phyloP scores from a whole-genome alignment of 1,140 invertebrate genomes.

The Drosophila azteca region DNA sequence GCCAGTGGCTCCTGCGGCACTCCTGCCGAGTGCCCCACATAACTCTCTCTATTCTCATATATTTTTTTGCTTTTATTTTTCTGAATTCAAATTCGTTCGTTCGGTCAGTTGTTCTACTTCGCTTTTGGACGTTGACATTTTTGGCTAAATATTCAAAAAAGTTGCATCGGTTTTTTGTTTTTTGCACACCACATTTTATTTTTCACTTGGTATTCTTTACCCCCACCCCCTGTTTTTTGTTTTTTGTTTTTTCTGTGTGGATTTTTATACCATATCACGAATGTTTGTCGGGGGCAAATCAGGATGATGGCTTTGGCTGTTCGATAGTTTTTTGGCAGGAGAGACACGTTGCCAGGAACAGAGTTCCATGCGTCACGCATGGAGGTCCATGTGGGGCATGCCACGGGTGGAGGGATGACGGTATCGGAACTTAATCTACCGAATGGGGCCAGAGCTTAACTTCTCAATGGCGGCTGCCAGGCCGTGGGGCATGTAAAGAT shows the following conservation, averaged over 20 bases:
- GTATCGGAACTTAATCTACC: constrained; percentile 40
- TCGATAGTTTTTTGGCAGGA: constrained; percentile 35
- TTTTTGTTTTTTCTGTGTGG: constrained; percentile 22
- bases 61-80: constrained; percentile 27
- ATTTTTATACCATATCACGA: constrained; percentile 42
- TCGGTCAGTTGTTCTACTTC: constrained; percentile 41
- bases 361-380: constrained; percentile 32
- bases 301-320: constrained; percentile 49
- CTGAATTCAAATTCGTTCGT: constrained; percentile 44
- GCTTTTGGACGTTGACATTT: constrained; percentile 38
- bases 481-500: not conserved
- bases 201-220: constrained; percentile 41
- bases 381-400: constrained; percentile 19
- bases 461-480: not conserved
- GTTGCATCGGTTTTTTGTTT: constrained; percentile 19
- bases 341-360: constrained; percentile 34
- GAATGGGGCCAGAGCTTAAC: constrained; percentile 19
- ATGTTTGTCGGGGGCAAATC: constrained; percentile 38
- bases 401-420: not conserved
- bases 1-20: constrained; percentile 22
- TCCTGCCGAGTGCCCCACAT: constrained; percentile 36
- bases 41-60: not conserved
- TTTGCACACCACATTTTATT: constrained; percentile 36
- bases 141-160: constrained; percentile 73
- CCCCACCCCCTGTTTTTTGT: no score